Conservation (phyloP, 1,140 invertebrate species). For the Drepana arcuata region DNA sequence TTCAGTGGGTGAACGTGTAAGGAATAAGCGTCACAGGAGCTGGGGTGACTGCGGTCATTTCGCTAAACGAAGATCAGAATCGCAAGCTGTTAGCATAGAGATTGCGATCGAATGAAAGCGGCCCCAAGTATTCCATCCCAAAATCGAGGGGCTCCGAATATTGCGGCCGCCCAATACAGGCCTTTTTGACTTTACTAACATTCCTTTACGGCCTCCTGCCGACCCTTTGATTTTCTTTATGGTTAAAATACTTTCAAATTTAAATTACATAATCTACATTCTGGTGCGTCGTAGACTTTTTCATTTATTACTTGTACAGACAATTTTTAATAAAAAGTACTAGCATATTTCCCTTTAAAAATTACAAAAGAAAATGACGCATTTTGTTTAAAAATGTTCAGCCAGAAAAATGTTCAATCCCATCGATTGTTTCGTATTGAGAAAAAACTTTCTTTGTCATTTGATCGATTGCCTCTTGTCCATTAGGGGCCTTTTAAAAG, state of each 20-base stretch:
- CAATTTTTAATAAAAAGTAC: no score
- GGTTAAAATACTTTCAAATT: constrained; percentile 7
- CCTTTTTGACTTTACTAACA: constrained; percentile 53
- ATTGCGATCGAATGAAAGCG: constrained; percentile 69
- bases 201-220: constrained; percentile 35
- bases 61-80: constrained; percentile 72
- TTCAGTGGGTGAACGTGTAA: constrained; percentile 63
- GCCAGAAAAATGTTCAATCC: constrained; percentile 33
- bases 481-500: constrained; percentile 66
- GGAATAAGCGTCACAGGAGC: constrained; percentile 62
- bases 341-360: no score
- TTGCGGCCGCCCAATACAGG: constrained; percentile 55
- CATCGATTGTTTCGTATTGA: constrained; percentile 64
- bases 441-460: constrained; percentile 59
- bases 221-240: constrained; percentile 41
- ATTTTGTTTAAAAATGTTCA: constrained; percentile 21
- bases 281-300: background rate
- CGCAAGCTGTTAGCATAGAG: constrained; percentile 71
- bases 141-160: constrained; percentile 59
- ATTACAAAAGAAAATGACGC: constrained; percentile 20
- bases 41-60: constrained; percentile 66
- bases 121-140: constrained; percentile 60
- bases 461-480: constrained; percentile 68
- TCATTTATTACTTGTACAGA: no score
- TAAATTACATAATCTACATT: no score